Percentiles rank a stretch among this genome's conserved stretches.
These are phyloP conservation scores for Leucophora obtusa DNA, from an alignment of 2,888 invertebrate species.

Conservation along the genomic window DNA sequence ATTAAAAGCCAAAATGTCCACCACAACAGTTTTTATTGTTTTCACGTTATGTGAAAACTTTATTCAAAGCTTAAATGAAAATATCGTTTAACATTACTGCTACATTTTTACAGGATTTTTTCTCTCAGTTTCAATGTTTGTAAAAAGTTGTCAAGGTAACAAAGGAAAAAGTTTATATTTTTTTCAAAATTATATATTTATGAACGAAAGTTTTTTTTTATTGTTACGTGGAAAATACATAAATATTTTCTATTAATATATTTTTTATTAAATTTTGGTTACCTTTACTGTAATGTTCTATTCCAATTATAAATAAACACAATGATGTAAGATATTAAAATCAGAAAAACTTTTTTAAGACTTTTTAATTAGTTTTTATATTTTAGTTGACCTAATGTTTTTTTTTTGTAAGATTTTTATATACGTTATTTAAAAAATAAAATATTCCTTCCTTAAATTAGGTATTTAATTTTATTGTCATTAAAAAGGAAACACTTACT, in stretches of 20 bases:
- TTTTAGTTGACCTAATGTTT: no score
- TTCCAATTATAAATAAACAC: no score
- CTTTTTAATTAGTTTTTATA: no score
- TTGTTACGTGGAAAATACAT: not conserved
- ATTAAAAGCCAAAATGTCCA: constrained; percentile 23
- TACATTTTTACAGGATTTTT: constrained; percentile 1
- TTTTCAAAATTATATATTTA: not conserved
- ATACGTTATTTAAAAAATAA: no score
- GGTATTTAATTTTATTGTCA: no score
- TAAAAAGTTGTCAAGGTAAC: constrained; percentile 27
- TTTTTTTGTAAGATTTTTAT: no score
- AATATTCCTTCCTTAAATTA: no score
- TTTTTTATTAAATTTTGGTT: no score
- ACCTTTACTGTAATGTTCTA: no score
- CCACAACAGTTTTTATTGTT: constrained; percentile 49
- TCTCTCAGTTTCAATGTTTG: constrained; percentile 12
- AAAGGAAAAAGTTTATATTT: not conserved
- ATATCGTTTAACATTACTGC: constrained; percentile 52
- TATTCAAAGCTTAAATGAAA: constrained; percentile 56
- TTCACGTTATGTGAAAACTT: constrained; percentile 52
- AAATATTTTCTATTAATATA: not conserved
- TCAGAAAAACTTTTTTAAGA: no score
- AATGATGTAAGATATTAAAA: no score
- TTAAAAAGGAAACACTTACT: no score
- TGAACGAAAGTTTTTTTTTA: not conserved